Conservation (phyloP, 2,797 vertebrate species). For the Fistularia tabacaria region DNA sequence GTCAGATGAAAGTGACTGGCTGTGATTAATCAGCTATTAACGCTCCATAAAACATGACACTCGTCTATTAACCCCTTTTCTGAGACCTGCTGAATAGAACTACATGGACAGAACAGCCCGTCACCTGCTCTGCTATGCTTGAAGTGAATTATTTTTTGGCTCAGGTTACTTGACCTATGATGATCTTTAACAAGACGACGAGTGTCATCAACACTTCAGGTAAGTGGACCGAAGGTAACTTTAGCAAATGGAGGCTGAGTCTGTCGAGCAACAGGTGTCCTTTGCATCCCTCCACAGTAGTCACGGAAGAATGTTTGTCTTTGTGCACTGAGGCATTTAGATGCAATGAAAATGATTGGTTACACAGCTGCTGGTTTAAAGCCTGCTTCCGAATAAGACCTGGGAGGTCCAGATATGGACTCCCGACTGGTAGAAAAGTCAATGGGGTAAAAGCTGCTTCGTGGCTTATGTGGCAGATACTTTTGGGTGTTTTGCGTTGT, state of each 20-base stretch:
- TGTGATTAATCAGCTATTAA: conserved; percentile 32
- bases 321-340: background rate
- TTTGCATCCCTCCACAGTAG: too few species aligned
- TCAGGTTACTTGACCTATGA: too few species aligned
- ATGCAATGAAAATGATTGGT: conserved; percentile 7
- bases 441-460: too few species aligned
- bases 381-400: conserved; percentile 7
- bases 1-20: conserved; percentile 25
- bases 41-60: conserved; percentile 41
- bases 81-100: conserved; percentile 17
- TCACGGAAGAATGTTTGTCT: too few species aligned
- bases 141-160: background rate
- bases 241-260: too few species aligned
- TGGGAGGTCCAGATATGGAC: conserved; percentile 9
- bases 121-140: too few species aligned
- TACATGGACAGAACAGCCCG: conserved; percentile 5
- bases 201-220: background rate
- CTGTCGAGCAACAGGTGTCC: too few species aligned
- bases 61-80: conserved; percentile 18
- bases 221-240: conserved; percentile 6
- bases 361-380: background rate
- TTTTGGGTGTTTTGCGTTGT: too few species aligned
- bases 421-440: background rate
- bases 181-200: too few species aligned
- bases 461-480: too few species aligned